Evolutionary conservation across 2,113 vertebrate genomes (phyloP), one percentile per base, ranked within the genome.

Genomic region (Equus przewalskii): DNA sequence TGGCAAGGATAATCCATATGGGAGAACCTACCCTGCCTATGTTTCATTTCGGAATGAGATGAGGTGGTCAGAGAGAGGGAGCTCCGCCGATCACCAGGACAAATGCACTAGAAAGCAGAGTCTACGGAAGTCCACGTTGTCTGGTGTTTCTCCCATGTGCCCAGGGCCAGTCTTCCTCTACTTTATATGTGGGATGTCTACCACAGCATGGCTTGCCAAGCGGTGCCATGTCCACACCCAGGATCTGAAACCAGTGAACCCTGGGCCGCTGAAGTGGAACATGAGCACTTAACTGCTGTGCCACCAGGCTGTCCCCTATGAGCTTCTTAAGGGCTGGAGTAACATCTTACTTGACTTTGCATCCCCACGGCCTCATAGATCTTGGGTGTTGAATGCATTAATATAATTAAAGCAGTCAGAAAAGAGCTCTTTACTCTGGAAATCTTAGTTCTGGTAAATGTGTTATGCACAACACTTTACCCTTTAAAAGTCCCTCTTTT

Each of bases 381-480:
- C 54, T 78, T 64, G 49, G 15, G 6, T 80, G 60, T 67, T 65
- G 16, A 89, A 46, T 85, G 22, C 26, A 62, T 49, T 24, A 33
- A 73, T 94, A 81, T 81, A 33, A 72, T 84, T 80, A 80, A 41
- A 41, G 22, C 14, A 69, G 13, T 84, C 26, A 76, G 36, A 54
- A 87, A 91, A 91, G 16, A 56, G 9, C 16, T 56, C 41, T 67
- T 95, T 88, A 75, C 41, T 90, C 16, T 91, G 49, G 33, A 69
- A 76, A 73, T 69, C 65, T 84, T 94, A 96, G 72, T 94, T 85
- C 60, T 78, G 26, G 6, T 72, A 89, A 83, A 60, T 67, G 7
- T 72, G 6, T 82, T 91, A 64, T 70, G 5, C 14, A 58, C 5
- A 11, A 41, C 6, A 21, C 6, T 56, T 79, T 85, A 60, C 26